Evolutionary conservation across 1,140 invertebrate genomes (phyloP), one percentile per base, ranked within the genome.

Genomic region (Drosophila dunni): DNA sequence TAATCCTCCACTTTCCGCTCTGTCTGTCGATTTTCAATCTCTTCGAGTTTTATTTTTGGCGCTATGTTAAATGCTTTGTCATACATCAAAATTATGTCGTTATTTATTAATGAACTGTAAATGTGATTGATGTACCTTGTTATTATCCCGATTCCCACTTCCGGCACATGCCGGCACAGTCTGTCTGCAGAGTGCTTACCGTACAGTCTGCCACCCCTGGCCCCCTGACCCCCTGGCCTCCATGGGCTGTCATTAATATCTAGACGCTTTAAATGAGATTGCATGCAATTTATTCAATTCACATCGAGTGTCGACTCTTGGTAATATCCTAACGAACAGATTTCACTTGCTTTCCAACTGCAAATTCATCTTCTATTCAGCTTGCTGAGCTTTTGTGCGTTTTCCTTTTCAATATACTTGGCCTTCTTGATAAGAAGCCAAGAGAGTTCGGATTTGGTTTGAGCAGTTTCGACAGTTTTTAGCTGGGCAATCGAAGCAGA

Each of bases 51-150:
- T 33, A 15, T 57, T 57, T 8, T 33, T 9, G 33, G 29, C 24
- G 44, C 75, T 58, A 80, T 80, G 64, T 81, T 86, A 86, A 81
- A 85, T 86, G 79, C 75, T 76, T 70, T 86, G 83, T 86, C 82
- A 70, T 85, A 86, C 82, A 86, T 86, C 75, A 86, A 81, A 82
- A 76, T 79, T 79, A 86, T 76, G 82, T 76, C 71, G 75, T 69
- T 84, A 76, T 76, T 86, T 81, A 86, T 88, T 79, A 88, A 86
- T 86, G 83, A 86, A 82, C 71, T 88, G 83, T 79, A 77, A 86
- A 88, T 77, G 79, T 88, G 83, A 88, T 86, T 76, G 75, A 86
- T 86, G 82, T 65, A 67, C 44, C 34, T 46, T 75, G 63, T 44
- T 72, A 63, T 64, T 72, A 64, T 10, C 50, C 51, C 44, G 67